Conservation (phyloP, 2,113 vertebrate species). For the Copsychus sechellarum region DNA sequence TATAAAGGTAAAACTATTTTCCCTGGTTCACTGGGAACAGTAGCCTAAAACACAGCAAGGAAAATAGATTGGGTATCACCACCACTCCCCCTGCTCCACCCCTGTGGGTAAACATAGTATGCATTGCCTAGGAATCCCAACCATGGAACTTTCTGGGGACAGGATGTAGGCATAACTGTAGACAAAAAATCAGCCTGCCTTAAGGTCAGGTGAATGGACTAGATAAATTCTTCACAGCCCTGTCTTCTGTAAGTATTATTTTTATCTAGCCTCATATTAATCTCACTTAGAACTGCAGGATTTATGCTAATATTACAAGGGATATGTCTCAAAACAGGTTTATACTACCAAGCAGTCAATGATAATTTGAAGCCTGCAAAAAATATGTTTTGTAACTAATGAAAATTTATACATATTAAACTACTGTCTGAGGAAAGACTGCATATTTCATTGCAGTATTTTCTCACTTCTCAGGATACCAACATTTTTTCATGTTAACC, state of each 20-base stretch:
- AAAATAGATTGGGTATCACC: not conserved
- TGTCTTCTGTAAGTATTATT: not conserved
- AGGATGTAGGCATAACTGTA: not conserved
- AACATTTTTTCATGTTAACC: not conserved
- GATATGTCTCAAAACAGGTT: not conserved
- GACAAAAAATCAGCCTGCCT: not conserved
- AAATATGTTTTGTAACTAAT: slow-evolving; percentile 4
- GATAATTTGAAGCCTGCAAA: not conserved
- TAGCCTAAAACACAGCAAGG: not conserved
- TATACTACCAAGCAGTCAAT: not conserved
- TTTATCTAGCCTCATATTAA: not conserved
- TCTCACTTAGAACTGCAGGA: not conserved
- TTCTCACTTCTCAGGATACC: not conserved
- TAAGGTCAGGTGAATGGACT: not conserved
- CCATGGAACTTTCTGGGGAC: not conserved
- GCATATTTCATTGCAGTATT: not conserved
- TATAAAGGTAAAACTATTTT: not conserved
- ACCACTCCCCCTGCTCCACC: no score
- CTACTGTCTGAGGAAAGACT: not conserved
- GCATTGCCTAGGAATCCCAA: not conserved
- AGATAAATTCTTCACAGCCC: not conserved
- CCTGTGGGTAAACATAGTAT: not conserved
- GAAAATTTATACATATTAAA: not conserved
- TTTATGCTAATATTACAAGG: not conserved
- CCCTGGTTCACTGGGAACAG: not conserved